Evolutionary conservation across 2,888 invertebrate genomes (phyloP), one percentile per base, ranked within the genome.

Genomic region (Diachrysia chrysitis): DNA sequence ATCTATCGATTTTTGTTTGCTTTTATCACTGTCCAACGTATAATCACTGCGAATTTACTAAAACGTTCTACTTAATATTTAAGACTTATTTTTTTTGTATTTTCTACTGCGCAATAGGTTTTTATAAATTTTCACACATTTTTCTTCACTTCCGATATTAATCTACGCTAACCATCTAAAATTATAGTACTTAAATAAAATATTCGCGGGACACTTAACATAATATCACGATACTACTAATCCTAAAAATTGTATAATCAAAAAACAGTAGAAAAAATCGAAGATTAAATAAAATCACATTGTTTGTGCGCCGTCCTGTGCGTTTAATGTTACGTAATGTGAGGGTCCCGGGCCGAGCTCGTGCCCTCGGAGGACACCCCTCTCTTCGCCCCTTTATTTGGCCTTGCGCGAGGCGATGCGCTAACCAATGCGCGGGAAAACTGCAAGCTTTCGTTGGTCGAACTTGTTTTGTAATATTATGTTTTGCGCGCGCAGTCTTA

Each of bases 301-400:
- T 92, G 91, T 94, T 95, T 95, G 95, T 95, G 95, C 95, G 95
- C 95, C 90, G 92, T 94, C 89, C 93, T 95, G 95, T 95, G 95
- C 95, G 95, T 95, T 91, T 92, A 91, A 88, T 82, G 95, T 95
- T 95, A 95, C 90, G 93, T 95, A 95, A 95, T 94, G 93, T 85
- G 90, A 91, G 93, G 92, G 93, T 86, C 89, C 92, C 87, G 87
- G 89, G 86, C 76, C 76, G 81, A 86, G 90, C 87, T 85, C 84
- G 84, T 79, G 87, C 89, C 89, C 86, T 85, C 85, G 74, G 75
- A 76, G 77, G 67, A 76, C 73, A 74, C 79, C 83, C 84, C 87
- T 85, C 85, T 84, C 85, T 81, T 76, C 81, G 78, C 82, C 83
- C 85, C 83, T 82, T 78, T 79, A 76, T 81, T 78, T 79, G 80